phyloP scores from a whole-genome alignment of 64 coral and sea anemone species.

The Orbicella faveolata region DNA sequence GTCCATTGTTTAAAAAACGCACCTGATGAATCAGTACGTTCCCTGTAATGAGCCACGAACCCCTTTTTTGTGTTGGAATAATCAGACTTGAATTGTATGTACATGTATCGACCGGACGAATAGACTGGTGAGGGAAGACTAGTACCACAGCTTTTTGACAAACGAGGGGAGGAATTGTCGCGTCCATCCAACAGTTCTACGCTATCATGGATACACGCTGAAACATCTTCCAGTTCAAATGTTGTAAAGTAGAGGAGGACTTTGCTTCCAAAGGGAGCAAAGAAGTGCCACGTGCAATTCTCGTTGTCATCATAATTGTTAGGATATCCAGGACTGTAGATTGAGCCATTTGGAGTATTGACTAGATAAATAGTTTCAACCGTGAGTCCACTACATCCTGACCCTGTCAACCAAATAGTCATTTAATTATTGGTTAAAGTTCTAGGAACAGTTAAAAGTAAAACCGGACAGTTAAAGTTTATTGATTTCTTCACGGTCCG shows the following conservation, averaged over 20 bases:
- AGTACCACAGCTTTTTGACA: neutral
- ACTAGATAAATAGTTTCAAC: too few species aligned
- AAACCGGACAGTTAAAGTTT: too few species aligned
- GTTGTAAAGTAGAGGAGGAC: neutral
- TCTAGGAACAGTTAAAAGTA: too few species aligned
- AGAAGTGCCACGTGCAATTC: constrained; percentile 15
- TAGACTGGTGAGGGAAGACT: neutral
- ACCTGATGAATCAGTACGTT: neutral
- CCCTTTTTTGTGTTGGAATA: neutral
- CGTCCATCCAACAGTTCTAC: neutral
- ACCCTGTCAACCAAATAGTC: too few species aligned
- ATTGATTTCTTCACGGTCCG: too few species aligned
- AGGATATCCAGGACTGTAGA: constrained; percentile 4
- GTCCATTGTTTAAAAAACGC: neutral
- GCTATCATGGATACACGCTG: neutral
- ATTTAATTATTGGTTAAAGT: too few species aligned
- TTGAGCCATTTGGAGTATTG: neutral
- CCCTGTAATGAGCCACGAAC: neutral
- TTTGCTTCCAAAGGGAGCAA: neutral
- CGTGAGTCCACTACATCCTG: too few species aligned
- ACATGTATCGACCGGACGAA: neutral
- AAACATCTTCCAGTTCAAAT: neutral
- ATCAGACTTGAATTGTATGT: neutral
- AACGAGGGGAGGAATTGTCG: too few species aligned
- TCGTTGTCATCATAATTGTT: neutral